Evolutionary conservation across 2,888 invertebrate genomes (phyloP), one percentile per base, ranked within the genome.

Genomic region (Rhagophthalmus giganteus): DNA sequence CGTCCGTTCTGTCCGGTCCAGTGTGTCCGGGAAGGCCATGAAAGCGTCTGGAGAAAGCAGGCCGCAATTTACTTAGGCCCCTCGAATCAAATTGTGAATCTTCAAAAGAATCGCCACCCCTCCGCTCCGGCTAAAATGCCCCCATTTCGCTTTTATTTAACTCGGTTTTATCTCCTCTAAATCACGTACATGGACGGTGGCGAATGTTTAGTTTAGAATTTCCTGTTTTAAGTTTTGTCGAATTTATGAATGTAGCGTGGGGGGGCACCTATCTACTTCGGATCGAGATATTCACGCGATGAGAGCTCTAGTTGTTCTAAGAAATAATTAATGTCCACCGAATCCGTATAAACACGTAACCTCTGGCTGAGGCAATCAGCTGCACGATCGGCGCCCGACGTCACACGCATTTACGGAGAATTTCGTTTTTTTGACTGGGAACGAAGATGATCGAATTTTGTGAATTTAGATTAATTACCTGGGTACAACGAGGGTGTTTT

Each of bases 31-130:
- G 44, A 40, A 47, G 57, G 55, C 59, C 55, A 60, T 62, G 64
- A 65, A 66, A 66, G 61, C 66, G 64, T 62, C 62, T 60, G 66
- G 58, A 55, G 61, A 65, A 66, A 69, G 67, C 65, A 70, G 68
- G 66, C 72, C 74, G 73, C 74, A 74, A 74, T 74, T 74, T 74
- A 74, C 72, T 74, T 74, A 74, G 72, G 66, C 64, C 65, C 59
- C 57, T 61, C 55, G 70, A 72, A 71, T 72, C 67, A 70, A 74
- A 74, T 74, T 73, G 71, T 65, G 68, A 68, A 69, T 71, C 72
- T 72, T 73, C 72, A 74, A 73, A 73, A 70, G 73, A 65, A 70
- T 65, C 57, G 59, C 53, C 55, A 54, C 58, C 55, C 54, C 51
- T 46, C 51, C 55, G 47, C 48, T 33, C 58, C 41, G 40, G 49